phyloP scores from a whole-genome alignment of 2,797 vertebrate genomes.

The Brotogeris chrysoptera region DNA sequence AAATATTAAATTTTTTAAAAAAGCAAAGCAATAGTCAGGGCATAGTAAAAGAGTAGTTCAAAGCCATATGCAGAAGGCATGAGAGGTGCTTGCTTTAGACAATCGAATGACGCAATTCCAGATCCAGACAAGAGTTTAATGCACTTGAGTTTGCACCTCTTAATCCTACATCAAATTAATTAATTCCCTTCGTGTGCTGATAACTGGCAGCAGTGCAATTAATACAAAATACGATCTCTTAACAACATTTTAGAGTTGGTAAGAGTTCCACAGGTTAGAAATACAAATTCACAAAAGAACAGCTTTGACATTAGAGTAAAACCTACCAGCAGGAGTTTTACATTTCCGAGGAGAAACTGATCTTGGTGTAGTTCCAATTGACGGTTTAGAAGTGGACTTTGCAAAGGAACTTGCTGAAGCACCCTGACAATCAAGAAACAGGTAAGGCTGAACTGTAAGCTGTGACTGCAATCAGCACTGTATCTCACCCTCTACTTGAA shows the following conservation, averaged over 20 bases:
- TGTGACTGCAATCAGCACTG: accelerated
- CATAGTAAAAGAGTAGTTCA: not conserved
- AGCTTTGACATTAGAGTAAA: not conserved
- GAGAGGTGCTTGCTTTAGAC: not conserved
- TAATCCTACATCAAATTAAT: not conserved
- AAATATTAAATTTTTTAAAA: not conserved
- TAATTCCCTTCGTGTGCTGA: not conserved
- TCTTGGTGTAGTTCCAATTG: conserved; percentile 21
- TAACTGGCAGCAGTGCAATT: not conserved
- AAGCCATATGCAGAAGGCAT: not conserved
- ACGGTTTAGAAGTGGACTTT: not conserved
- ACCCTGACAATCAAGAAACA: conserved; percentile 57
- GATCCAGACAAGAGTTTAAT: not conserved
- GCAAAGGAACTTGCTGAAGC: conserved; percentile 60
- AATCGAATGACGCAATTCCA: not conserved
- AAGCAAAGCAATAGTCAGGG: not conserved
- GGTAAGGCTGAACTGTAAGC: not conserved
- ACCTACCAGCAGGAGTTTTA: conserved; percentile 33
- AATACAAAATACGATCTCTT: not conserved
- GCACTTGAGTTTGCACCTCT: not conserved
- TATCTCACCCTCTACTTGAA: not conserved
- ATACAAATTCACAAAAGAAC: not conserved
- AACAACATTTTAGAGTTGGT: not conserved
- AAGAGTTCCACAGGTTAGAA: not conserved
- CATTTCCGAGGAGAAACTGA: not conserved